These are phyloP conservation scores for Hirtodrosophila histrioides DNA, from an alignment of 2,888 invertebrate species.

Conservation along the genomic window DNA sequence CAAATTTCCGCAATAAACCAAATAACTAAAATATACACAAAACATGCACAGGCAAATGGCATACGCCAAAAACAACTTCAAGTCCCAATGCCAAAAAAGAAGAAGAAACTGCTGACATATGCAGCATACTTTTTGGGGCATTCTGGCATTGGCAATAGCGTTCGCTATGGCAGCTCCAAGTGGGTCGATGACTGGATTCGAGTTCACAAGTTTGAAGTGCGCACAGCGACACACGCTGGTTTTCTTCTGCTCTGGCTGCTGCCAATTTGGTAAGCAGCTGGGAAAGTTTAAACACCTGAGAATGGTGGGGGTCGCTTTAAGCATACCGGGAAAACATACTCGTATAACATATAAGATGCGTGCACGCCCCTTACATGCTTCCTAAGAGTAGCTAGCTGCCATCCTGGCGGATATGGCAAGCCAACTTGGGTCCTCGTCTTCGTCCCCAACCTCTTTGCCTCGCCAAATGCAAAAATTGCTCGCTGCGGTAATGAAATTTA, in stretches of 20 bases:
- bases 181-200: constrained; percentile 66
- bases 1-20: constrained; percentile 77
- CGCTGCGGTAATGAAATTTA: constrained; percentile 77
- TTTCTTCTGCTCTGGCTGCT: constrained; percentile 19
- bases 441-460: constrained; percentile 24
- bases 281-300: constrained; percentile 55
- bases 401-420: constrained; percentile 16
- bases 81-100: constrained; percentile 54
- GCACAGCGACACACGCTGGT: constrained; percentile 47
- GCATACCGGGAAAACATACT: constrained; percentile 25
- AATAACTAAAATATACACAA: constrained; percentile 74
- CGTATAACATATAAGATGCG: constrained; percentile 17
- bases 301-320: constrained; percentile 27
- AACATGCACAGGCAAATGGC: constrained; percentile 52
- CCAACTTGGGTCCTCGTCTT: constrained; percentile 1
- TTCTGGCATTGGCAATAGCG: constrained; percentile 42
- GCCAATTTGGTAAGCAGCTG: constrained; percentile 49
- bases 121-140: constrained; percentile 50
- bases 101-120: constrained; percentile 72
- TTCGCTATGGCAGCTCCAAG: constrained; percentile 30
- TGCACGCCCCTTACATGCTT: constrained; percentile 39
- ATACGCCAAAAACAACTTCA: constrained; percentile 50
- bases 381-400: constrained; percentile 47
- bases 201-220: constrained; percentile 68
- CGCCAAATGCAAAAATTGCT: constrained; percentile 53